A percentile compares a stretch with the other conserved stretches of the same genome.
Conservation (phyloP, 2,888 invertebrate species). For the Thelaira solivaga region DNA sequence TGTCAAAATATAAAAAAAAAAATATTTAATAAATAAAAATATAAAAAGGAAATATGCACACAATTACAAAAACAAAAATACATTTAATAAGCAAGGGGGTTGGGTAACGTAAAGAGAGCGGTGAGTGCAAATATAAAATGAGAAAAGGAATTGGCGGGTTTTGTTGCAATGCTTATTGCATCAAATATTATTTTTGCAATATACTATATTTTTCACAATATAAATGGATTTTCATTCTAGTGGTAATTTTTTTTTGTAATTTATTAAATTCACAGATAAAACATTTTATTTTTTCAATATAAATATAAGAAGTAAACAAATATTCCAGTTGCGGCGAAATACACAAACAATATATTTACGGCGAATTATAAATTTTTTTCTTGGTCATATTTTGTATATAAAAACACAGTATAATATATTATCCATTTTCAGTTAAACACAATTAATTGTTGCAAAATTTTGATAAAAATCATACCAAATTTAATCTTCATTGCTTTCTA, state of each 20-base stretch:
- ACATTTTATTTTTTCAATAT: neutral
- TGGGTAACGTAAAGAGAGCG: constrained; percentile 48
- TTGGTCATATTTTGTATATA: constrained; percentile 66
- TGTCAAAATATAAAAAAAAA: constrained; percentile 57
- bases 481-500: neutral
- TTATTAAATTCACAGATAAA: no score
- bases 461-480: neutral
- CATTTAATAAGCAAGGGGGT: constrained; percentile 57
- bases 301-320: constrained; percentile 66
- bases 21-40: constrained; percentile 6
- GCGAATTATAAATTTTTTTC: constrained; percentile 70
- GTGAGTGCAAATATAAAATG: constrained; percentile 35
- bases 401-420: constrained; percentile 67
- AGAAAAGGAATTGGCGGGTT: constrained; percentile 67
- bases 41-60: constrained; percentile 26
- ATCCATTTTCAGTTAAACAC: constrained; percentile 2
- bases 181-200: neutral
- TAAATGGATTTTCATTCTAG: no score
- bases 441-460: neutral
- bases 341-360: constrained; percentile 60
- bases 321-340: constrained; percentile 59
- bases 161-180: constrained; percentile 32
- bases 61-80: constrained; percentile 50
- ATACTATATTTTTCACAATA: neutral
- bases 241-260: no score